A percentile compares a stretch with the other conserved stretches of the same genome.
phyloP scores from a whole-genome alignment of 2,797 vertebrate species.

The Tenualosa ilisha region DNA sequence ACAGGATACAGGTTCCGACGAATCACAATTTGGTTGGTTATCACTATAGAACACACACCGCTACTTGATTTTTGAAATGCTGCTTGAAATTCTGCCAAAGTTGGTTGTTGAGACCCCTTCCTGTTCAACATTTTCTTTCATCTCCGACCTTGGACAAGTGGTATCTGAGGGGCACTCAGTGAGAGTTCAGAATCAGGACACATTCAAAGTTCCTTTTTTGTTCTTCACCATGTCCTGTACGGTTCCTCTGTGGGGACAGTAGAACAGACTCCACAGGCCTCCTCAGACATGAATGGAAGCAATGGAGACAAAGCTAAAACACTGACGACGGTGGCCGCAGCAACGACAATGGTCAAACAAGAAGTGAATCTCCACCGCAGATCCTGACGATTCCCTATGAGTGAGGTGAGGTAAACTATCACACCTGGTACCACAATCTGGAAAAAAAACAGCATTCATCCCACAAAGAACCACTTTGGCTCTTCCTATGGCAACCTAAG shows the following conservation, averaged over 20 bases:
- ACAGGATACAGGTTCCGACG: slow-evolving; percentile 58
- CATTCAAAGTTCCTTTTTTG: slow-evolving; percentile 8
- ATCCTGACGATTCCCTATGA: background rate
- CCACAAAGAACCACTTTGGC: background rate
- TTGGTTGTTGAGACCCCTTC: background rate
- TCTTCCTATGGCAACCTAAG: background rate
- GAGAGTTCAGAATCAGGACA: background rate
- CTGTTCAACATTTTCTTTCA: background rate
- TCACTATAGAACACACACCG: slow-evolving; percentile 65
- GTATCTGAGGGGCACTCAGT: background rate
- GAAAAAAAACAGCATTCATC: background rate
- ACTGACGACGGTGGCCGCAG: background rate
- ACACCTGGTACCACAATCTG: background rate
- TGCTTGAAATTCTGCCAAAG: slow-evolving; percentile 51
- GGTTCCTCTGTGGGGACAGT: background rate
- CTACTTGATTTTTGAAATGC: slow-evolving; percentile 60
- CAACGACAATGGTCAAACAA: background rate
- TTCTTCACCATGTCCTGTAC: background rate
- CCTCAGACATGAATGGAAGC: background rate
- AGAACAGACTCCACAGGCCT: background rate
- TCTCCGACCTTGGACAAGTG: background rate
- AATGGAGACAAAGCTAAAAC: background rate
- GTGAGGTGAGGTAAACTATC: background rate
- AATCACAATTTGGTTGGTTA: slow-evolving; percentile 78
- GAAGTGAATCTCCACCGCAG: slow-evolving; percentile 1